Percentiles rank a stretch among this genome's conserved stretches.
Conservation (phyloP, 2,888 invertebrate genomes). For the Salticus scenicus region DNA sequence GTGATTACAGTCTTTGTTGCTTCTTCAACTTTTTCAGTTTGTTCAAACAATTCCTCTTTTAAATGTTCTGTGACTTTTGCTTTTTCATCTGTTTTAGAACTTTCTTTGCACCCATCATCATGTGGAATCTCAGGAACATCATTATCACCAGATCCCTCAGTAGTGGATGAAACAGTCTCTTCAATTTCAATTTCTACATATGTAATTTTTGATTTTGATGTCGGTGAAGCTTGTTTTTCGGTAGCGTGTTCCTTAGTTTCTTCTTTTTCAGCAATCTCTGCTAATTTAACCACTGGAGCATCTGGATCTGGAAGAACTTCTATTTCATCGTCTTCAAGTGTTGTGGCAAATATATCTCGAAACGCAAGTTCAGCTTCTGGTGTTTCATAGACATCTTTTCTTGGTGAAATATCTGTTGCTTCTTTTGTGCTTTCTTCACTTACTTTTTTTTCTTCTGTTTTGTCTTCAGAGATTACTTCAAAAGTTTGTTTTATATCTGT, state of each 20-base stretch:
- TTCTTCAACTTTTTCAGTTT: neutral
- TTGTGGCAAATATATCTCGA: slow-evolving; percentile 61
- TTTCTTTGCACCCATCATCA: slow-evolving; percentile 48
- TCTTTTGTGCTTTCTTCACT: neutral
- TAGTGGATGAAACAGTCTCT: slow-evolving; percentile 49
- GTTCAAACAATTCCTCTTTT: neutral
- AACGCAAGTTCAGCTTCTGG: slow-evolving; percentile 57
- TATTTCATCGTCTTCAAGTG: slow-evolving; percentile 49
- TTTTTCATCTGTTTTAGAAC: neutral
- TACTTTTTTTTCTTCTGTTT: slow-evolving; percentile 9
- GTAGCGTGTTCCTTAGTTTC: neutral
- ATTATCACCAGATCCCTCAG: slow-evolving; percentile 56
- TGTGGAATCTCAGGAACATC: slow-evolving; percentile 59
- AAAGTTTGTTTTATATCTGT: neutral
- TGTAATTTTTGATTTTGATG: slow-evolving; percentile 35
- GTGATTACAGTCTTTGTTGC: neutral
- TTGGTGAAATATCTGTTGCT: slow-evolving; percentile 7
- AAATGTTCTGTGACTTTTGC: neutral
- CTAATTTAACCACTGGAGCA: neutral
- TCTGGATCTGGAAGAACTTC: slow-evolving; percentile 12
- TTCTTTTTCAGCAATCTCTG: slow-evolving; percentile 3
- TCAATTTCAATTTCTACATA: slow-evolving; percentile 62
- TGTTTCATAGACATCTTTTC: slow-evolving; percentile 52
- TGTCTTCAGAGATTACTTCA: neutral
- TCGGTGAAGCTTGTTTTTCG: neutral